A percentile compares a stretch with the other conserved stretches of the same genome.
These are phyloP conservation scores for Axea sp. DNA, from an alignment of 2,888 invertebrate species.

Conservation along the genomic window DNA sequence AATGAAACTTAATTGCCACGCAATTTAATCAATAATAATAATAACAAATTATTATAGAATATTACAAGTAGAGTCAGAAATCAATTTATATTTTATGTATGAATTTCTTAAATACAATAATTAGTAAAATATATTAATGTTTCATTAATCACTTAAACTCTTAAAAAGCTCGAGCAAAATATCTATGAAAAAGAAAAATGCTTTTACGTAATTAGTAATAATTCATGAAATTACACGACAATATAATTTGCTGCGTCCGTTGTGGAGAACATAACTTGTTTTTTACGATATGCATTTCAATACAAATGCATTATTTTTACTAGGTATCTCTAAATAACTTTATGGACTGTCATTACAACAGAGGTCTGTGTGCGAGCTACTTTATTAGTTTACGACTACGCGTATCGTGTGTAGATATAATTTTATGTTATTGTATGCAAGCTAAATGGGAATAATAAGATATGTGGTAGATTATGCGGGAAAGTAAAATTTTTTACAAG, in stretches of 20 bases:
- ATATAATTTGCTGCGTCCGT: constrained; percentile 24
- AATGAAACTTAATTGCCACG: too few relatives aligned
- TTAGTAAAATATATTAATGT: too few relatives aligned
- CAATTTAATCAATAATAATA: too few relatives aligned
- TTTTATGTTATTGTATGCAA: constrained; percentile 39
- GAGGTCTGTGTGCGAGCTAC: constrained; percentile 36
- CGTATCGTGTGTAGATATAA: constrained; percentile 38
- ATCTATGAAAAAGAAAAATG: too few relatives aligned
- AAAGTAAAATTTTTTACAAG: constrained; percentile 20
- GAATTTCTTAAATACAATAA: too few relatives aligned
- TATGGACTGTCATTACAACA: constrained; percentile 49
- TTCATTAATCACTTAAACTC: not conserved
- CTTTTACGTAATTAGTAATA: constrained; percentile 22
- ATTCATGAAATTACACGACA: constrained; percentile 19
- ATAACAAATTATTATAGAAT: too few relatives aligned
- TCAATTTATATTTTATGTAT: too few relatives aligned
- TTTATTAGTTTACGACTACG: constrained; percentile 56
- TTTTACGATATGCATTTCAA: constrained; percentile 48
- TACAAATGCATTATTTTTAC: constrained; percentile 41
- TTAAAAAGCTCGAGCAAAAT: too few relatives aligned
- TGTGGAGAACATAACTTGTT: constrained; percentile 23
- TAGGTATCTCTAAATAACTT: constrained; percentile 56
- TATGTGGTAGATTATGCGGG: constrained; percentile 6
- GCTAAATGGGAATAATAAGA: constrained; percentile 30
- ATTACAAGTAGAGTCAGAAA: too few relatives aligned